phyloP scores from a whole-genome alignment of 1,140 invertebrate species.

The Zaprionus gabonicus region DNA sequence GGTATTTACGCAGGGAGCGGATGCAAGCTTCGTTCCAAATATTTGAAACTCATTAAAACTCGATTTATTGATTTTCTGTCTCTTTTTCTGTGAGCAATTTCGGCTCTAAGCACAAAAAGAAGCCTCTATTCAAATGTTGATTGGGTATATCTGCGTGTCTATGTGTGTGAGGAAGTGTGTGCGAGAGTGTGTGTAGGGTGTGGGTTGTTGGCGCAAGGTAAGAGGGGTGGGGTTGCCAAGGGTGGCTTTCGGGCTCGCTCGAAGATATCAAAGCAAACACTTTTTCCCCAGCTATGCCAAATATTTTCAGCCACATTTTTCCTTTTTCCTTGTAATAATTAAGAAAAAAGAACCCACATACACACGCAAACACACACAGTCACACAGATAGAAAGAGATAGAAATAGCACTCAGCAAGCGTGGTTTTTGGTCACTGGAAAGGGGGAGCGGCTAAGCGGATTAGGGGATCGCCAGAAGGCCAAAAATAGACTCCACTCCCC shows the following conservation, averaged over 20 bases:
- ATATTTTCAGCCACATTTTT: slow-evolving; percentile 8
- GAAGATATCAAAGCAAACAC: slow-evolving; percentile 31
- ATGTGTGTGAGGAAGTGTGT: background rate
- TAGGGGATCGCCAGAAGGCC: slow-evolving; percentile 19
- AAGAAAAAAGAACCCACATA: slow-evolving; percentile 3
- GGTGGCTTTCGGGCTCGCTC: slow-evolving; percentile 1
- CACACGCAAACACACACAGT: background rate
- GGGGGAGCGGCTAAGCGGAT: slow-evolving; percentile 24
- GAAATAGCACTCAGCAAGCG: slow-evolving; percentile 3
- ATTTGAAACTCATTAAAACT: slow-evolving; percentile 77
- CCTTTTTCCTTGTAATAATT: slow-evolving; percentile 5
- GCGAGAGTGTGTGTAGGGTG: background rate
- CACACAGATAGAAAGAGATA: background rate
- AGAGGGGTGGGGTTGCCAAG: background rate
- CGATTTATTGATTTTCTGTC: slow-evolving; percentile 79
- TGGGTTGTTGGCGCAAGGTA: background rate
- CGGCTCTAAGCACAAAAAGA: slow-evolving; percentile 15
- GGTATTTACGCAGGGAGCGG: slow-evolving; percentile 2
- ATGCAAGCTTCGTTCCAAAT: slow-evolving; percentile 46
- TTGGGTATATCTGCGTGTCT: slow-evolving; percentile 17
- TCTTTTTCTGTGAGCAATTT: slow-evolving; percentile 40
- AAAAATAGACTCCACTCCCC: slow-evolving; percentile 29
- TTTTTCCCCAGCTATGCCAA: slow-evolving; percentile 30
- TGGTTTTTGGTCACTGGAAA: background rate
- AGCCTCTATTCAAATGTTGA: slow-evolving; percentile 39